A percentile compares a stretch with the other conserved stretches of the same genome.
These are phyloP conservation scores for Diuraphis noxia DNA, from an alignment of 1,140 invertebrate genomes.

Conservation along the genomic window DNA sequence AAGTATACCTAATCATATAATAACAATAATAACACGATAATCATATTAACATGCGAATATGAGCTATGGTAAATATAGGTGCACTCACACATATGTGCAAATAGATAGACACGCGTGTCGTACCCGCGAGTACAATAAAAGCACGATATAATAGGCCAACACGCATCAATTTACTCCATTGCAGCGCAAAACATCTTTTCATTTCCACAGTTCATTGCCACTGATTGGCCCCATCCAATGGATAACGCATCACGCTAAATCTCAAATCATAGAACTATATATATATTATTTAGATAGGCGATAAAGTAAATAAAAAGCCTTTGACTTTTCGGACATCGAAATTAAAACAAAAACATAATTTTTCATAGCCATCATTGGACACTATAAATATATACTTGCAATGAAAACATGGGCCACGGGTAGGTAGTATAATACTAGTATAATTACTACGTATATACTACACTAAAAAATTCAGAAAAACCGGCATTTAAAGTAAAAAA, in stretches of 20 bases:
- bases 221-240: neutral
- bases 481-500: neutral
- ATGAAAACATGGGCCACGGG: neutral
- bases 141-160: neutral
- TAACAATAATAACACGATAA: neutral
- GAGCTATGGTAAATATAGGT: neutral
- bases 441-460: too few relatives aligned
- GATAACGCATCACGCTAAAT: neutral
- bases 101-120: neutral
- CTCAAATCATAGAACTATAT: neutral
- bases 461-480: neutral
- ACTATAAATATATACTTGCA: neutral
- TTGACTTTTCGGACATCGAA: neutral
- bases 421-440: too few relatives aligned
- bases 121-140: neutral
- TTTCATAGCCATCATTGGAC: neutral
- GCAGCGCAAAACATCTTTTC: neutral
- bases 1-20: neutral
- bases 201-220: conserved; percentile 19
- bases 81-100: neutral
- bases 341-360: neutral
- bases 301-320: too few relatives aligned
- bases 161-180: neutral
- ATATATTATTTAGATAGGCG: too few relatives aligned
- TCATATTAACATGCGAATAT: neutral